Base-by-base conservation (phyloP, 2,113 vertebrate species). In the Psilopsiagon aymara region DNA sequence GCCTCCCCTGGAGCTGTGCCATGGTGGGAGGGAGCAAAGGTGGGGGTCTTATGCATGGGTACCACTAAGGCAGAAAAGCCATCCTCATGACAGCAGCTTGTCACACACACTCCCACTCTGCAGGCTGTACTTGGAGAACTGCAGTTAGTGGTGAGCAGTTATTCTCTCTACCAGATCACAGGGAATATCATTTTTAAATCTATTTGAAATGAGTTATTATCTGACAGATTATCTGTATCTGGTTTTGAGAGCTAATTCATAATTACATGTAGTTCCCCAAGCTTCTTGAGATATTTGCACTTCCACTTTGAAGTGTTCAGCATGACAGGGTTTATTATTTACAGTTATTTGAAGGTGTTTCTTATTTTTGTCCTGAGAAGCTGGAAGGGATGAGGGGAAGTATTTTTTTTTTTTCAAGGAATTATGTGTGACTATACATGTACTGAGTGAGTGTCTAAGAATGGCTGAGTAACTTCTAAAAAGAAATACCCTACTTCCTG, bases 291-390 rank as follows among this genome's bases (percentile, higher is more conserved):
- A 53, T 93, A 93, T 59, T 79, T 94, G 67, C 90, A 74, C 28
- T 95, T 95, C 35, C 9, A 73, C 85, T 96, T 95, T 90, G 87
- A 96, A 91, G 87, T 91, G 49, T 90, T 93, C 35, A 95, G 78
- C 13, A 1, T 95, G 91, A 94, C 20, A 0, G 37, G 41, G n/a
- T 90, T 95, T 95, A 82, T 91, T 94, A 90, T 96, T 97, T 94
- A 95, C 92, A 95, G 70, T 94, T 90, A 89, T 91, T 95, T 94
- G 89, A 95, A 94, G 53, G 63, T 87, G 82, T 94, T 96, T 76
- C 81, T 94, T 90, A 39, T 64, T 89, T 91, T 41, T 96, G 82
- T 73, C 87, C 70, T 85, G 89, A 80, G 62, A 91, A 92, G 62
- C 49, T 91, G 44, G 43, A 83, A 95, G 28, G 80, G 62, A 86